Evolutionary conservation across 2,888 invertebrate species (phyloP).

Genomic region (Hemicrepidius hirtus): DNA sequence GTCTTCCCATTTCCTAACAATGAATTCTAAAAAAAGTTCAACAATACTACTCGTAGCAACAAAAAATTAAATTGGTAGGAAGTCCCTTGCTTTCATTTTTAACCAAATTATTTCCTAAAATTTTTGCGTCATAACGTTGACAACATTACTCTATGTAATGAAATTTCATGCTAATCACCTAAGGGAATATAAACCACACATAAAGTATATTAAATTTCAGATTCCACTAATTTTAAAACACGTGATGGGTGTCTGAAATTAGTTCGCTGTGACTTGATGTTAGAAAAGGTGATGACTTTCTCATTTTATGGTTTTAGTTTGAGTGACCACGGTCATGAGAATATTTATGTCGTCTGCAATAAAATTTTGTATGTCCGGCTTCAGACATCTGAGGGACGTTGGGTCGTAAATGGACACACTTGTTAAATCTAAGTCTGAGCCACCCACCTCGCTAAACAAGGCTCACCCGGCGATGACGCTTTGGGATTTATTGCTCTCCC

Average conservation of each 20-base stretch:
- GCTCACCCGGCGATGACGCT: conserved; percentile 65
- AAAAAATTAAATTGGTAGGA: background rate
- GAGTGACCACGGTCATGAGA: conserved; percentile 55
- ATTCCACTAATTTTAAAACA: conserved; percentile 8
- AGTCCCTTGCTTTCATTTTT: background rate
- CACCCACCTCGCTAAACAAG: conserved; percentile 61
- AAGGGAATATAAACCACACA: conserved; percentile 21
- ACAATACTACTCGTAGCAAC: background rate
- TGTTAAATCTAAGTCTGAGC: conserved; percentile 61
- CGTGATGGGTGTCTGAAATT: background rate
- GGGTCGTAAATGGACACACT: conserved; percentile 62
- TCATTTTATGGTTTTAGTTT: conserved; percentile 51
- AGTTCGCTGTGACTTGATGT: background rate
- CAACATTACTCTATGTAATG: conserved; percentile 10
- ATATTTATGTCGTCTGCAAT: conserved; percentile 59
- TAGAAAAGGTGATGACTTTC: conserved; percentile 44
- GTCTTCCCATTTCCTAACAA: too few relatives aligned
- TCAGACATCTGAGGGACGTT: conserved; percentile 47
- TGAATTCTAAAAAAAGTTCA: too few relatives aligned
- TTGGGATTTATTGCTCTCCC: conserved; percentile 67
- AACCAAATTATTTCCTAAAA: conserved; percentile 24
- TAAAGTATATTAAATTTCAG: conserved; percentile 16
- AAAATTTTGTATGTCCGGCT: conserved; percentile 56
- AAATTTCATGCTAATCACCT: conserved; percentile 26
- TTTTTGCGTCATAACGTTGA: background rate